Evolutionary conservation across 2,113 vertebrate species (phyloP), one percentile per base, ranked within the genome.

Genomic region (Elephantulus edwardii): DNA sequence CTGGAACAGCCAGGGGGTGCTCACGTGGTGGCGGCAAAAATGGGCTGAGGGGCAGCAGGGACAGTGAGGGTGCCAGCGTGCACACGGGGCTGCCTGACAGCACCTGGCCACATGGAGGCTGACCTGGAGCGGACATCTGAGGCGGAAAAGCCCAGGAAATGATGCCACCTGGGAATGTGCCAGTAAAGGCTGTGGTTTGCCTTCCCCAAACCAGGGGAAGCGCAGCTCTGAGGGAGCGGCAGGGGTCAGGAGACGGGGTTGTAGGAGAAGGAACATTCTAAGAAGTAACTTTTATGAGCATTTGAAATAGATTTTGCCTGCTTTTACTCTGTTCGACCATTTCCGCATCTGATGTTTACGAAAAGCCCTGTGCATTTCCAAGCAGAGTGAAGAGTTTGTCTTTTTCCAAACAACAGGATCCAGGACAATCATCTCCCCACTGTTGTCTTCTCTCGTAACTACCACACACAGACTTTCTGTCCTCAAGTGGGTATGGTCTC

Each of bases 221-320:
- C 54, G 24, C 44, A 79, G 62, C 17, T 38, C n/a, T 19, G 42
- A 26, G 46, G 24, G 24, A 62, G 40, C 35, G 66, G 24, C 19
- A 38, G 40, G 64, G 11, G 5, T 19, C 35, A 30, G 48, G 56
- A 46, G 33, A 64, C 16, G 38, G 35, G 42, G 26, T 7, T 12
- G 58, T 6, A 7, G 2, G 8, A 52, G 42, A 42, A 22, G 33
- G 22, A 52, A 75, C 62, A 60, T 24, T n/a, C 50, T 10, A 17
- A 60, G 46, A 54, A 6, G 44, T 9, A 44, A 68, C 17, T 50
- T 44, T 16, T 64, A 16, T 22, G 62, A 28, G 83, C 50, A 22
- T 35, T 86, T 92, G 33, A 72, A 48, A 40, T 48, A 78, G 71
- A 62, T 77, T 92, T 84, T 58, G 40, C 26, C 62, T 28, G 40